Evolutionary conservation across 37 sponge, comb jelly and placozoan species (phyloP).

Genomic region (Axinella damicornis): DNA sequence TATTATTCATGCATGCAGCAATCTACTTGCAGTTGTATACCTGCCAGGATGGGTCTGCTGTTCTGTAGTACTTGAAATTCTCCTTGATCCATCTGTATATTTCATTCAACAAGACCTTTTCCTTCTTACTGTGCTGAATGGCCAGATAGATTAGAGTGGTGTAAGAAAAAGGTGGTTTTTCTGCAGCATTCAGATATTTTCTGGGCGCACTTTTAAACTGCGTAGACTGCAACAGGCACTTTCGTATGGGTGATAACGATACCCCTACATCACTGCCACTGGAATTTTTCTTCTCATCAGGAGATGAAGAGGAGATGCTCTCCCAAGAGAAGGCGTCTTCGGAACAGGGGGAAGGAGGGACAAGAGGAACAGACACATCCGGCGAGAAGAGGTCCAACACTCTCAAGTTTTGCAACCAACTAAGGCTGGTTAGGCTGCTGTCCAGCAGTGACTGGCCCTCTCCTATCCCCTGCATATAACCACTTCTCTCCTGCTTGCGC

Average conservation of each 20-base stretch:
- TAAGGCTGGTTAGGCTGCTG: conserved; percentile 84
- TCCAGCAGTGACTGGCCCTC: conserved; percentile 50
- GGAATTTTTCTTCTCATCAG: background rate
- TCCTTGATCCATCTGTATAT: conserved; percentile 93
- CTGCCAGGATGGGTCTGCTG: conserved; percentile 91
- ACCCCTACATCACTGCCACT: conserved; percentile 7
- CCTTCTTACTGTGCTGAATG: conserved; percentile 67
- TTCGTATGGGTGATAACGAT: conserved; percentile 51
- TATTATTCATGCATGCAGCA: background rate
- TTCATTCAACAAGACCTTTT: conserved; percentile 69
- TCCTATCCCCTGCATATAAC: background rate
- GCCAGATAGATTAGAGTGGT: conserved; percentile 90
- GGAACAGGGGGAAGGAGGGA: conserved; percentile 1
- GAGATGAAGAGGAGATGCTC: conserved; percentile 13
- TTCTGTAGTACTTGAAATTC: conserved; percentile 86
- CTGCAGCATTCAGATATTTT: conserved; percentile 38
- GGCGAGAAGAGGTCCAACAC: conserved; percentile 32
- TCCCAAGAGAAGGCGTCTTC: conserved; percentile 27
- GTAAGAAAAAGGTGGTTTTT: conserved; percentile 87
- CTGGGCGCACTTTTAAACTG: conserved; percentile 49
- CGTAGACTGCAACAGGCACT: conserved; percentile 56
- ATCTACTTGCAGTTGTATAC: conserved; percentile 12
- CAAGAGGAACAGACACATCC: background rate
- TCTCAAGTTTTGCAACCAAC: conserved; percentile 84
- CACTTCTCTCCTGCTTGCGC: background rate